phyloP scores from a whole-genome alignment of 2,888 invertebrate genomes.

The Catocala sponsa region DNA sequence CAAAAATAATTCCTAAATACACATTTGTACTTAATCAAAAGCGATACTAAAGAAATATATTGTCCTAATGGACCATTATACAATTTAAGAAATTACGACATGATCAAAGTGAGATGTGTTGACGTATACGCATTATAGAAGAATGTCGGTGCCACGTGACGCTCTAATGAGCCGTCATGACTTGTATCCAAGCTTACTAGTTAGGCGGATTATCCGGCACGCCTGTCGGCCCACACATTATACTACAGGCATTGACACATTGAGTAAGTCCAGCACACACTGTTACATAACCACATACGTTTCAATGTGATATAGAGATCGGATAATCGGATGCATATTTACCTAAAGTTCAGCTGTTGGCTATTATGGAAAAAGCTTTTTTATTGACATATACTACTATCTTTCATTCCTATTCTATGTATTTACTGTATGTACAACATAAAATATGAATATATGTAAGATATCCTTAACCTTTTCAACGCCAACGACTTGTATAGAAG shows the following conservation, averaged over 20 bases:
- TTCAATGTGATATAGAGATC: too few relatives aligned
- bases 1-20: conserved; percentile 22
- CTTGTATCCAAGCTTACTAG: conserved; percentile 3
- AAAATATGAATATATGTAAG: too few relatives aligned
- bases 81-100: neutral
- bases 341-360: too few relatives aligned
- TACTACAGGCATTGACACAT: conserved; percentile 32
- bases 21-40: conserved; percentile 43
- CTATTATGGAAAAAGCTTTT: too few relatives aligned
- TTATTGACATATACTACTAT: too few relatives aligned
- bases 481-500: too few relatives aligned
- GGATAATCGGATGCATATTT: too few relatives aligned
- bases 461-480: too few relatives aligned
- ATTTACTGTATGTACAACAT: too few relatives aligned
- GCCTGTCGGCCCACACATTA: conserved; percentile 14
- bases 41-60: conserved; percentile 39
- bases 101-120: conserved; percentile 18
- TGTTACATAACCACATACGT: neutral
- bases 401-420: too few relatives aligned
- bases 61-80: conserved; percentile 3
- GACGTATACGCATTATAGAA: neutral
- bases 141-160: neutral
- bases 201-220: conserved; percentile 14
- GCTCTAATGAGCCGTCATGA: neutral
- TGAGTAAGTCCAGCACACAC: conserved; percentile 15